Conservation (phyloP, 2,888 invertebrate species). For the Biston betularia region DNA sequence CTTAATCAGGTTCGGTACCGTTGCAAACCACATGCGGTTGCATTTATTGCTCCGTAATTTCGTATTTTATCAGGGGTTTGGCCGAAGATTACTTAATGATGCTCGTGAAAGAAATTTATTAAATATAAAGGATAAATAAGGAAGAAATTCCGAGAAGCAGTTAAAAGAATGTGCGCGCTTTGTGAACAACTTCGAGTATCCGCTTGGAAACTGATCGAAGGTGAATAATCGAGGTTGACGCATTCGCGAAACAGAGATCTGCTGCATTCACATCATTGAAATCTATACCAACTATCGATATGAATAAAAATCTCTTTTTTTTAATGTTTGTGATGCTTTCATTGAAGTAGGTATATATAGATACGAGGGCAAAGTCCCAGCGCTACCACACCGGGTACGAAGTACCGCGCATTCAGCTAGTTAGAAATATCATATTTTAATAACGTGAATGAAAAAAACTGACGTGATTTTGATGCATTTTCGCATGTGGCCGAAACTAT, state of each 20-base stretch:
- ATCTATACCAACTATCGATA: too few species aligned
- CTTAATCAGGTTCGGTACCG: slow-evolving; percentile 41
- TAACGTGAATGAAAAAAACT: too few species aligned
- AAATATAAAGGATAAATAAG: slow-evolving; percentile 6
- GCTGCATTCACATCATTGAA: neutral
- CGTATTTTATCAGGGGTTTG: slow-evolving; percentile 4
- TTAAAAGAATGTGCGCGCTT: slow-evolving; percentile 3
- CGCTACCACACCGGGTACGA: too few species aligned
- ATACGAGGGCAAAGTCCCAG: too few species aligned
- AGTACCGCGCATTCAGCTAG: too few species aligned
- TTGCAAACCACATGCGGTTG: slow-evolving; percentile 34
- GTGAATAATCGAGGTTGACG: neutral
- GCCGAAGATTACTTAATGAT: slow-evolving; percentile 17
- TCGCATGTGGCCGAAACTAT: too few species aligned
- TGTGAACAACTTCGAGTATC: neutral
- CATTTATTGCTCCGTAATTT: slow-evolving; percentile 20
- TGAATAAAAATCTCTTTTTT: neutral
- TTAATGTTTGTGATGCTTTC: neutral
- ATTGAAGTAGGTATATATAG: too few species aligned
- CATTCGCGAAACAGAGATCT: neutral
- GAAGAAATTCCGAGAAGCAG: slow-evolving; percentile 13
- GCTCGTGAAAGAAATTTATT: slow-evolving; percentile 7
- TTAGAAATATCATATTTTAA: too few species aligned
- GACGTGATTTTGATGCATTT: too few species aligned
- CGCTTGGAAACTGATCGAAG: too few species aligned